Evolutionary conservation across 2,888 invertebrate genomes (phyloP).

Genomic region (Cetonia aurata): DNA sequence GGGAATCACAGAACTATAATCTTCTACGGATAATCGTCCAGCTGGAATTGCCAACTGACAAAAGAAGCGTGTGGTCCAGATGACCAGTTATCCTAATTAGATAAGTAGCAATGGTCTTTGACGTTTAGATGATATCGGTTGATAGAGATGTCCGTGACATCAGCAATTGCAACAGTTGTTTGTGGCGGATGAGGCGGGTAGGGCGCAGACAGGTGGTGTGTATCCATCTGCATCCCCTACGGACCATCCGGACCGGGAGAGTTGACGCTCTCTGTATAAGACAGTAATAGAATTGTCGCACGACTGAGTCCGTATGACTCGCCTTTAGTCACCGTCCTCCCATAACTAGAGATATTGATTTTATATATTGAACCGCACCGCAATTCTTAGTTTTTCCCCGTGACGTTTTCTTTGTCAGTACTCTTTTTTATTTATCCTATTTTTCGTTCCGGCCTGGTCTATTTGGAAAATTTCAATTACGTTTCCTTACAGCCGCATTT

Average conservation of each 20-base stretch:
- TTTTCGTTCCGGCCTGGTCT: slow-evolving; percentile 25
- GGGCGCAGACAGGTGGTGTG: slow-evolving; percentile 39
- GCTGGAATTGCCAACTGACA: background rate
- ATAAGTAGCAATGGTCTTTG: slow-evolving; percentile 18
- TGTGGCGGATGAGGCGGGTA: slow-evolving; percentile 46
- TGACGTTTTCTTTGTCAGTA: slow-evolving; percentile 26
- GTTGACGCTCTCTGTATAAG: slow-evolving; percentile 37
- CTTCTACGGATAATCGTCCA: too few relatives aligned
- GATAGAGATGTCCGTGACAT: slow-evolving; percentile 38
- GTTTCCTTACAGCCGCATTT: slow-evolving; percentile 25
- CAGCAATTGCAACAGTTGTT: slow-evolving; percentile 53
- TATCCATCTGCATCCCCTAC: slow-evolving; percentile 38
- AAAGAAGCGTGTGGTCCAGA: background rate
- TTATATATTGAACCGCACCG: slow-evolving; percentile 48
- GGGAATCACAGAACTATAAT: too few relatives aligned
- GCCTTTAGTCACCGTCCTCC: slow-evolving; percentile 36
- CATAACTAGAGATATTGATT: slow-evolving; percentile 46
- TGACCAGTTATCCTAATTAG: slow-evolving; percentile 14
- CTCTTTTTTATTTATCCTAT: slow-evolving; percentile 24
- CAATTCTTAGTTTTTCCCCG: slow-evolving; percentile 32
- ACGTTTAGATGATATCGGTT: slow-evolving; percentile 18
- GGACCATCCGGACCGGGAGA: slow-evolving; percentile 33
- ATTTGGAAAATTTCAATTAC: slow-evolving; percentile 36
- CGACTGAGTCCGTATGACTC: slow-evolving; percentile 52
- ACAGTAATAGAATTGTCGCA: slow-evolving; percentile 57